phyloP scores from a whole-genome alignment of 2,797 vertebrate genomes.

The Rhynchonycteris naso region DNA sequence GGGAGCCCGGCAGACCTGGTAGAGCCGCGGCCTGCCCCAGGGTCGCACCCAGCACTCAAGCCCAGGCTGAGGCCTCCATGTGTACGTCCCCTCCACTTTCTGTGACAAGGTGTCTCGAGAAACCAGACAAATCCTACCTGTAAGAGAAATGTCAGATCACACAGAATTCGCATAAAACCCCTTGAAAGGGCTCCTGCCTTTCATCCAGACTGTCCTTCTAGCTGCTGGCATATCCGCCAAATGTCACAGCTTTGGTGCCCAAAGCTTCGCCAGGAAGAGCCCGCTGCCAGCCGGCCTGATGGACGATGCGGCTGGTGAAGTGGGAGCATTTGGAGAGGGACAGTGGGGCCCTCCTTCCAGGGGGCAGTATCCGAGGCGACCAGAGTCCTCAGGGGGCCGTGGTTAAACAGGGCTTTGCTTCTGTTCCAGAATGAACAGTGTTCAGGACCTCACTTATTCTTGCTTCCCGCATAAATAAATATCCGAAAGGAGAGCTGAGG shows the following conservation, averaged over 20 bases:
- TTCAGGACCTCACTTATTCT: not conserved
- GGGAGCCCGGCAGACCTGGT: not conserved
- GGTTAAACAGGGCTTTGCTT: not conserved
- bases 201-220: constrained; percentile 44
- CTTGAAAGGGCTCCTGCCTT: constrained; percentile 38
- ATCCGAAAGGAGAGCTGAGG: constrained; percentile 35
- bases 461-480: constrained; percentile 62
- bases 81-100: not conserved
- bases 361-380: accelerated
- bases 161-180: constrained; percentile 10
- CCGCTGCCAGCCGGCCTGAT: not conserved
- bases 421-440: not conserved
- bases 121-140: not conserved
- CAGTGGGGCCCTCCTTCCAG: not conserved
- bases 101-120: not conserved
- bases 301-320: not conserved
- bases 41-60: not conserved
- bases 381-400: not conserved
- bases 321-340: not conserved
- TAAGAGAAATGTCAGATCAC: constrained; percentile 26
- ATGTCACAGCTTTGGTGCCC: not conserved
- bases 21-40: not conserved
- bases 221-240: not conserved
- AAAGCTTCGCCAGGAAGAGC: not conserved
- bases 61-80: not conserved